phyloP scores from a whole-genome alignment of 2,888 invertebrate genomes.

The Dasysyrphus albostriatus region DNA sequence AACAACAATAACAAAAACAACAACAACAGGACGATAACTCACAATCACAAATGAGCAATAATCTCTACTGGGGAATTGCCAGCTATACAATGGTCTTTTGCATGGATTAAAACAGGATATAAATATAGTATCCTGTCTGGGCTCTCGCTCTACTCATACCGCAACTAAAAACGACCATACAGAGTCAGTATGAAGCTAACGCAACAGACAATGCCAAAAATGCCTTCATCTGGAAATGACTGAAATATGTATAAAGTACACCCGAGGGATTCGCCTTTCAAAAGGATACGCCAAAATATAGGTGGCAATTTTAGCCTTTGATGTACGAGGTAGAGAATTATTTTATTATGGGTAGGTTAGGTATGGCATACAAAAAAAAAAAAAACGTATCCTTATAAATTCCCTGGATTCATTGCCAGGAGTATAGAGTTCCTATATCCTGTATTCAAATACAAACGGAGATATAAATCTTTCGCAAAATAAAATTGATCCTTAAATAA shows the following conservation, averaged over 20 bases:
- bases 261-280: constrained; percentile 22
- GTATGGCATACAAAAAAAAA: background rate
- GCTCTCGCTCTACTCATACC: too few species aligned
- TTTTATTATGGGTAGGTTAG: background rate
- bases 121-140: too few species aligned
- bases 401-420: constrained; percentile 8
- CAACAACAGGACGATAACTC: constrained; percentile 44
- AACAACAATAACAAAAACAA: constrained; percentile 3
- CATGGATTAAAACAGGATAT: constrained; percentile 16
- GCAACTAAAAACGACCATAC: background rate
- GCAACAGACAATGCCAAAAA: constrained; percentile 43
- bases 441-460: constrained; percentile 23
- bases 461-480: constrained; percentile 58
- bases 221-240: constrained; percentile 56
- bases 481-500: constrained; percentile 72
- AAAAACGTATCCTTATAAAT: constrained; percentile 31
- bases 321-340: constrained; percentile 3
- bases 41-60: constrained; percentile 65
- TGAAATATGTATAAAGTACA: constrained; percentile 38
- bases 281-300: constrained; percentile 8
- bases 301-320: constrained; percentile 35
- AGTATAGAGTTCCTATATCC: background rate
- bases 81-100: background rate
- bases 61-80: constrained; percentile 42
- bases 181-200: background rate